Conservation (phyloP, 2,113 vertebrate species). For the Cynopterus brachyotis region DNA sequence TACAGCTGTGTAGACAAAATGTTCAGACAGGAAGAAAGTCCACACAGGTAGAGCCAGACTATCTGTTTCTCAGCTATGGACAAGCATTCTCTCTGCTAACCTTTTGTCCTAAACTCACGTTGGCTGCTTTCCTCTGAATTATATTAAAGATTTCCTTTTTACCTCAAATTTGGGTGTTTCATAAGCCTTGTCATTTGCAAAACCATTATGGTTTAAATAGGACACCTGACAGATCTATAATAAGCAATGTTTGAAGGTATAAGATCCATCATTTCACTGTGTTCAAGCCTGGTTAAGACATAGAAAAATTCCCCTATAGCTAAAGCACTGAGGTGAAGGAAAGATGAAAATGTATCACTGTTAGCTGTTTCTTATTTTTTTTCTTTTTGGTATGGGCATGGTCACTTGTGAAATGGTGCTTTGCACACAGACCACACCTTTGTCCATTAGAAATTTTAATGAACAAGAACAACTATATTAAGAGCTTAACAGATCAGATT, state of each 20-base stretch:
- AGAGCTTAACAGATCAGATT: not conserved
- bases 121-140: conserved; percentile 27
- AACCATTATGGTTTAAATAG: conserved; percentile 44
- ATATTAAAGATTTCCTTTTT: conserved; percentile 1
- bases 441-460: not conserved
- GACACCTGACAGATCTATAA: conserved; percentile 40
- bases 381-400: not conserved
- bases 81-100: not conserved
- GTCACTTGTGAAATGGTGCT: not conserved
- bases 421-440: not conserved
- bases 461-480: not conserved
- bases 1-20: not conserved
- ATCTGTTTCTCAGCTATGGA: not conserved
- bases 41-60: not conserved
- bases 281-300: not conserved
- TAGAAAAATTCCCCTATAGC: not conserved
- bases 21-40: not conserved
- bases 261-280: conserved; percentile 28
- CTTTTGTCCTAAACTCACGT: not conserved
- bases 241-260: not conserved
- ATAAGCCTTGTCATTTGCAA: conserved; percentile 51
- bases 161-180: not conserved
- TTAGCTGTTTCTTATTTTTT: not conserved
- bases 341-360: not conserved
- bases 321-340: not conserved